phyloP scores from a whole-genome alignment of 2,113 vertebrate genomes.

The Misgurnus mizolepis region DNA sequence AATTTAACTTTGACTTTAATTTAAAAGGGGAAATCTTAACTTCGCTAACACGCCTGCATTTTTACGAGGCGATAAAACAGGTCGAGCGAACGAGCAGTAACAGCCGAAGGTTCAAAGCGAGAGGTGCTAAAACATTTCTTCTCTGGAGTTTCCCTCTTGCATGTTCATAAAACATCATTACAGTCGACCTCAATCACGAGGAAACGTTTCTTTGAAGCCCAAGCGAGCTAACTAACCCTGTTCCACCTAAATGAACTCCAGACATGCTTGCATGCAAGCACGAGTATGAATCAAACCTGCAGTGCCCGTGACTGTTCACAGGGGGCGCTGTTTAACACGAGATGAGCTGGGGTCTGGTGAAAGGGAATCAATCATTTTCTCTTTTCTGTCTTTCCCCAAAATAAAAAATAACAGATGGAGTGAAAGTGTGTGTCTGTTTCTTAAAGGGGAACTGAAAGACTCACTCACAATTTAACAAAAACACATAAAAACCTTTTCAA shows the following conservation, averaged over 20 bases:
- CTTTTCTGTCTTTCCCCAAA: background rate
- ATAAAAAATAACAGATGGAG: background rate
- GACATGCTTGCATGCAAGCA: background rate
- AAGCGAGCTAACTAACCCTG: background rate
- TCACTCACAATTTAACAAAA: background rate
- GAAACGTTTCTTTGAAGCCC: constrained; percentile 14
- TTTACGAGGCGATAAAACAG: constrained; percentile 53
- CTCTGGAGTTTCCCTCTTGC: constrained; percentile 44
- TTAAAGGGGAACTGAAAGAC: background rate
- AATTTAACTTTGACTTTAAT: constrained; percentile 1
- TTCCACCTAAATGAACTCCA: constrained; percentile 17
- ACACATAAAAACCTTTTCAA: no score
- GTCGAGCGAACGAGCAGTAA: constrained; percentile 37
- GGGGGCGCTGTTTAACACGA: constrained; percentile 44
- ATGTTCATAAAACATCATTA: constrained; percentile 42
- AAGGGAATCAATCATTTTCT: background rate
- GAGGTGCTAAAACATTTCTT: constrained; percentile 38
- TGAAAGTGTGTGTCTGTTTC: background rate
- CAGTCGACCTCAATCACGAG: constrained; percentile 14
- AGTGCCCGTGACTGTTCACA: background rate
- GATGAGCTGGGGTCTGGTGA: background rate
- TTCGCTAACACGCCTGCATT: constrained; percentile 21
- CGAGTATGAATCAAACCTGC: background rate
- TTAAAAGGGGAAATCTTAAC: constrained; percentile 24
- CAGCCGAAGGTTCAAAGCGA: constrained; percentile 17